These are phyloP conservation scores for Emydoidea blandingii DNA, from an alignment of 2,797 vertebrate genomes.

Conservation along the genomic window DNA sequence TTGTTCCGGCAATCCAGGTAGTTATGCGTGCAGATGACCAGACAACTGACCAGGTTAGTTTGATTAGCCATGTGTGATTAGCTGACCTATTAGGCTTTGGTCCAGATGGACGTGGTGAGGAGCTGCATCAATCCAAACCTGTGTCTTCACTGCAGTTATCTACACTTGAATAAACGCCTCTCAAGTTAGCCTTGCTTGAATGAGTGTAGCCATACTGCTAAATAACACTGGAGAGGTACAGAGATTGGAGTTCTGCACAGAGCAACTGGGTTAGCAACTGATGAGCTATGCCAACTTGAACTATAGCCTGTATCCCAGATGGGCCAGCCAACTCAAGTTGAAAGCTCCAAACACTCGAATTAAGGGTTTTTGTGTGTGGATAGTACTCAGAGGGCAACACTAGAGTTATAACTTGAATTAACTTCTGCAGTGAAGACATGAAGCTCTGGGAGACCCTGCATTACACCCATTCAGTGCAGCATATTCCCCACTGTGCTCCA, in stretches of 20 bases:
- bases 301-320: neutral
- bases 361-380: neutral
- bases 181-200: neutral
- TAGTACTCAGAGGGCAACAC: neutral
- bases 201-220: neutral
- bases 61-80: neutral
- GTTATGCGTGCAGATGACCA: accelerated
- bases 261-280: too few species aligned
- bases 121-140: neutral
- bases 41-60: accelerated
- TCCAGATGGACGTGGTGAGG: neutral
- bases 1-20: neutral
- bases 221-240: too few species aligned
- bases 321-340: neutral
- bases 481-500: neutral
- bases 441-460: neutral
- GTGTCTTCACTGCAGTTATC: neutral
- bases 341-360: neutral
- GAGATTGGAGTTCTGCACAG: too few species aligned
- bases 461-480: neutral
- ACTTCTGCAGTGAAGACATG: neutral
- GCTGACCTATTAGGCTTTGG: neutral
- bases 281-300: too few species aligned
- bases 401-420: neutral
- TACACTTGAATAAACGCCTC: neutral